These are phyloP conservation scores for Calliopum simillimum DNA, from an alignment of 2,888 invertebrate species.

Conservation along the genomic window DNA sequence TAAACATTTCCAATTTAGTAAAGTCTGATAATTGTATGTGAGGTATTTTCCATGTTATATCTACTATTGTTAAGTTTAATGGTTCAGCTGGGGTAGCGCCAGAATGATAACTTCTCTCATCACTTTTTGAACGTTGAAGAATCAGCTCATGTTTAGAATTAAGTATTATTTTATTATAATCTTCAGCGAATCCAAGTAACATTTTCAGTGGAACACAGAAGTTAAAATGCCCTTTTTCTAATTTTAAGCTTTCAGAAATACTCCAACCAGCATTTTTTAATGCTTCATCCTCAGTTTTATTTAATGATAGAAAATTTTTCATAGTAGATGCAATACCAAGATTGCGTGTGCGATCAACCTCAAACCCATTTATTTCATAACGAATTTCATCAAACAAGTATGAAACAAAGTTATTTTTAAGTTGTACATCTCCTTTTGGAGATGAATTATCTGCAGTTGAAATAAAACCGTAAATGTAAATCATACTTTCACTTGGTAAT, in stretches of 20 bases:
- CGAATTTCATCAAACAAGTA: too few species aligned
- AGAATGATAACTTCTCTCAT: neutral
- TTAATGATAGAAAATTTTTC: constrained; percentile 58
- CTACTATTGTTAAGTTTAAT: neutral
- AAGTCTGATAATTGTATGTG: neutral
- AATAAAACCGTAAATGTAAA: too few species aligned
- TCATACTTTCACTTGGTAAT: too few species aligned
- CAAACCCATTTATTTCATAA: too few species aligned
- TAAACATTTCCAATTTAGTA: constrained; percentile 13
- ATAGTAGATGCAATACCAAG: constrained; percentile 56
- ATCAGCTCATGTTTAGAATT: constrained; percentile 27
- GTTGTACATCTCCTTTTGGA: too few species aligned
- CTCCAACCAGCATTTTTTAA: constrained; percentile 45
- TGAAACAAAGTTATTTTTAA: too few species aligned
- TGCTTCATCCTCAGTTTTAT: constrained; percentile 40
- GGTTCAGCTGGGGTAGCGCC: neutral
- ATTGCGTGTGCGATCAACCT: constrained; percentile 54
- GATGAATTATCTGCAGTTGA: too few species aligned
- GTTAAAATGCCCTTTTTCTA: constrained; percentile 7
- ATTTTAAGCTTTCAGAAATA: neutral
- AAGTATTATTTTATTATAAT: constrained; percentile 22
- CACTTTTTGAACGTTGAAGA: neutral
- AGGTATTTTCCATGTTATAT: constrained; percentile 5
- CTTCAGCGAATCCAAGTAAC: constrained; percentile 24
- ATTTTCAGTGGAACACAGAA: constrained; percentile 10